Evolutionary conservation across 2,113 vertebrate species (phyloP), one percentile per base, ranked within the genome.

Genomic region (Mixornis gularis): DNA sequence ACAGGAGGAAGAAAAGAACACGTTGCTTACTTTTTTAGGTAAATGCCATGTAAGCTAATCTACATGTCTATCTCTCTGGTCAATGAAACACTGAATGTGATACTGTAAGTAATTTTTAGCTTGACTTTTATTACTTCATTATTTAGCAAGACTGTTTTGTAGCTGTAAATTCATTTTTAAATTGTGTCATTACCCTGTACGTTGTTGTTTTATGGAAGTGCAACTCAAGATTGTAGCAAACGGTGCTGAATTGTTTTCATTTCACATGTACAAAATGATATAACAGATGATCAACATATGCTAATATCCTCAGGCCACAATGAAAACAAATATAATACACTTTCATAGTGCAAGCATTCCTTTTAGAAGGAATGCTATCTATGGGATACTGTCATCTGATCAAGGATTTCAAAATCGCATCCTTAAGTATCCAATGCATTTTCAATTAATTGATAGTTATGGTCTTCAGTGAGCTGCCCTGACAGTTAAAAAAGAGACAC

Each of bases 391-490:
- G 27, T 91, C 40, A 81, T 82, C n/a, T 10, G 19, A 79, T 27
- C 14, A 80, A 92, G 29, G 60, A 70, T 86, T 85, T 85, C 43
- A 77, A 93, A 93, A 74, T 52, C 65, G 85, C 56, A 74, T 58
- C 52, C 30, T 87, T 26, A 72, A 85, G 43, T 63, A 87, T 13
- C 20, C 63, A 85, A 38, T 26, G 51, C 25, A 77, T 85, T 92
- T 95, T 72, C 79, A 89, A 49, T 40, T 1, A 89, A 48, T 46
- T 32, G 22, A 78, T 83, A 70, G 51, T 30, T 76, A 49, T 48
- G 49, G 74, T 73, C 91, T 95, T 90, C 69, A 70, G 49, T 80
- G 79, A 96, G 79, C 88, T 95, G 84, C 85, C 90, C 52, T 59
- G 74, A 80, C 52, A 83, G 48, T 49, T 51, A 68, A 65, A 62